Conservation (phyloP, 2,888 invertebrate genomes). For the Drosophila infuscata region DNA sequence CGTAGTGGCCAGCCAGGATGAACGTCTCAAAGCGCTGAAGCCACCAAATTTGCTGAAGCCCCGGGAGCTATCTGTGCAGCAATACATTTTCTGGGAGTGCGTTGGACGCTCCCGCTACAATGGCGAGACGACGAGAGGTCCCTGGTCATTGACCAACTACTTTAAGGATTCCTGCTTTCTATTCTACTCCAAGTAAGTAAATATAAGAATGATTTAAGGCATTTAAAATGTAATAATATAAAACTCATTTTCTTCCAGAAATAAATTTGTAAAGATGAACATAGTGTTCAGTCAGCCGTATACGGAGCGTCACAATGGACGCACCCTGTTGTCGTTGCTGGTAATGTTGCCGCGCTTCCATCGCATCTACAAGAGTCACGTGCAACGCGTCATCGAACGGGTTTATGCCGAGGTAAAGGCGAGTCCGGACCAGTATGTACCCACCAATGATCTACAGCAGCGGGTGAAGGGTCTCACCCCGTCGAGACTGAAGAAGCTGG, state of each 20-base stretch:
- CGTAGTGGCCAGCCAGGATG: slow-evolving; percentile 89
- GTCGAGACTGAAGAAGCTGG: slow-evolving; percentile 72
- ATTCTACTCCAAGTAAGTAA: slow-evolving; percentile 81
- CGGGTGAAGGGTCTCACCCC: slow-evolving; percentile 47
- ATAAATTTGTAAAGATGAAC: slow-evolving; percentile 87
- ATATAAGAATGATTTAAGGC: neutral
- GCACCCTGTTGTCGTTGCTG: slow-evolving; percentile 85
- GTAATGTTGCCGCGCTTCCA: slow-evolving; percentile 89
- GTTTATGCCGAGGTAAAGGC: slow-evolving; percentile 82
- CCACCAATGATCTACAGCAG: slow-evolving; percentile 37
- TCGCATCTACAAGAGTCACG: slow-evolving; percentile 86
- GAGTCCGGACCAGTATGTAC: slow-evolving; percentile 32
- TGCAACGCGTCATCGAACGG: slow-evolving; percentile 82
- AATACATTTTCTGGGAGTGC: slow-evolving; percentile 90
- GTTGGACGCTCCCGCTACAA: slow-evolving; percentile 89
- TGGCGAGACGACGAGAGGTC: slow-evolving; percentile 90
- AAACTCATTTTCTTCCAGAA: slow-evolving; percentile 82
- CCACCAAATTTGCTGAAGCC: slow-evolving; percentile 85
- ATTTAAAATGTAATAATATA: no score
- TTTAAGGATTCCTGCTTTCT: slow-evolving; percentile 87
- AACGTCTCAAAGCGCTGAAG: slow-evolving; percentile 87
- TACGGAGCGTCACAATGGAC: slow-evolving; percentile 85
- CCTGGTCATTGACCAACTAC: slow-evolving; percentile 86
- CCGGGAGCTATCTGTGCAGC: slow-evolving; percentile 86
- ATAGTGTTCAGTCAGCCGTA: slow-evolving; percentile 88